A percentile compares a stretch with the other conserved stretches of the same genome.
These are phyloP conservation scores for Rynchops niger DNA, from an alignment of 2,113 vertebrate species.

Conservation along the genomic window DNA sequence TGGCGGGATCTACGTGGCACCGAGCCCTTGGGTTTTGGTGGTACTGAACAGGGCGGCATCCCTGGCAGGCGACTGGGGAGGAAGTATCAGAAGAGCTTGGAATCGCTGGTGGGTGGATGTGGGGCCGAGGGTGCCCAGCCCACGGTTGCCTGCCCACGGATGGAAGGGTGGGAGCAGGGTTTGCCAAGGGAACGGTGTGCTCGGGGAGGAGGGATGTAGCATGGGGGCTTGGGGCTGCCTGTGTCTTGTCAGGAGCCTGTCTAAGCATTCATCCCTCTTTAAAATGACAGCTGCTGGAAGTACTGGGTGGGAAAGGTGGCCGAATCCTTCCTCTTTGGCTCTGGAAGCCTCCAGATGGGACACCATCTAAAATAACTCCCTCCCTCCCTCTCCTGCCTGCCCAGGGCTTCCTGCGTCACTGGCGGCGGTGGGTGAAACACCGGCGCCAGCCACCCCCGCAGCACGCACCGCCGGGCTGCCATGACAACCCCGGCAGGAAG, in stretches of 20 bases:
- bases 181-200: fast-evolving
- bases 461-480: neutral
- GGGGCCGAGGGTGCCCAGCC: neutral
- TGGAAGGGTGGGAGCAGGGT: neutral
- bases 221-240: neutral
- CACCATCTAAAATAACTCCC: constrained; percentile 3
- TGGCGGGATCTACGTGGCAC: fast-evolving
- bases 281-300: neutral
- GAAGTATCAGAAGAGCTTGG: neutral
- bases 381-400: neutral
- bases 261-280: fast-evolving
- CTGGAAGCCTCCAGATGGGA: constrained; percentile 17
- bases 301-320: neutral
- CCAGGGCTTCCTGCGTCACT: neutral
- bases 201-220: fast-evolving
- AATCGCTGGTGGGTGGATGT: neutral
- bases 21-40: neutral
- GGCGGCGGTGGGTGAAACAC: neutral
- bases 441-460: neutral
- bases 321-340: neutral
- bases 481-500: neutral
- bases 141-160: fast-evolving
- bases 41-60: neutral
- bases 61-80: neutral
- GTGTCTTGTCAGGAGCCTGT: neutral